Base-by-base conservation (phyloP, 2,797 vertebrate genomes). In the Eulemur rubriventer region DNA sequence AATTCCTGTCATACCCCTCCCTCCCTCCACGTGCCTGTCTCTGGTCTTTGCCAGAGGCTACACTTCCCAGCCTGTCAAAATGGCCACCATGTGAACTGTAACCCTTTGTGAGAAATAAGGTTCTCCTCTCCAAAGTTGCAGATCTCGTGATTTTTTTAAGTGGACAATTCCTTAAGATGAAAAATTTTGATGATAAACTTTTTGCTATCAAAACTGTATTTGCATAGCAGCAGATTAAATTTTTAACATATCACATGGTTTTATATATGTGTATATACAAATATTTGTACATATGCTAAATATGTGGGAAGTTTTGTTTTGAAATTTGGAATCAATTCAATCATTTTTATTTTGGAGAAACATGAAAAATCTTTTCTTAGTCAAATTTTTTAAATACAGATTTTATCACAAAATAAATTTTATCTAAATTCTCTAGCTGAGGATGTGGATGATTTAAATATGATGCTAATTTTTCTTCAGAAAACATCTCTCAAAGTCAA, bases 401-500 rank as follows among this genome's bases (percentile, higher is more conserved):
- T 57, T 69, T 30, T 70, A 81, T 2, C 11, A 6, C 33, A n/a
- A 26, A 92, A 92, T 30, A 80, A 52, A 41, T 4, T 72, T 78
- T 59, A 28, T 12, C 12, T 82, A 65, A 70, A 33, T 63, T 86
- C 16, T 90, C 38, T 75, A 57, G 5, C 30, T 78, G 20, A 82
- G 12, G 11, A 61, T 79, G 10, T 48, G 9, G 10, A 9, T 83
- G 7, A 3, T 63, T 83, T 91, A 88, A 84, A 80, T 67, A 63
- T 84, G 16, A 93, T 46, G 26, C 6, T 63, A 72, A 61, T 67
- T 80, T 96, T 94, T 92, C 38, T 92, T 89, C 59, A n/a, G 73
- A 81, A 76, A 28, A 26, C 7, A 26, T 13, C 4, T 57, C 22
- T 78, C 26, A 57, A 67, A 55, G 43, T 50, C 14, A 46, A 4